These are phyloP conservation scores for Etheostoma spectabile DNA, from an alignment of 2,113 vertebrate genomes.

Conservation along the genomic window DNA sequence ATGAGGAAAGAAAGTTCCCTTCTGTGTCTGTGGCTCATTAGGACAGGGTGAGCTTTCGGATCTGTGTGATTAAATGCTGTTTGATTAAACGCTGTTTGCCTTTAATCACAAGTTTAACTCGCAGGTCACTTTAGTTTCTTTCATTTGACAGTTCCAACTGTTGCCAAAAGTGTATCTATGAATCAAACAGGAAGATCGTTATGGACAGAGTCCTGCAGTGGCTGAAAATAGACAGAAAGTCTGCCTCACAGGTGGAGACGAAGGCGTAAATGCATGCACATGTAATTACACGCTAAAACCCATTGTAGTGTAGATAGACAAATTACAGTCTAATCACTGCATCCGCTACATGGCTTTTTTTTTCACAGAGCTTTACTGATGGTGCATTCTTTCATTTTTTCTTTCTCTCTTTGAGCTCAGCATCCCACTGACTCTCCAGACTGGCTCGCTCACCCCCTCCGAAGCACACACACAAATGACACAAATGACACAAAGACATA, in stretches of 20 bases:
- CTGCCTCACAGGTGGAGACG: not conserved
- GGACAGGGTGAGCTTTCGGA: not conserved
- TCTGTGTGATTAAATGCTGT: not conserved
- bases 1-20: not conserved
- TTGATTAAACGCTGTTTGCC: not conserved
- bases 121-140: not conserved
- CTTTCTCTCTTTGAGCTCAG: constrained; percentile 35
- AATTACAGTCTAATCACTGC: constrained; percentile 28
- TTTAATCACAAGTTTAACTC: not conserved
- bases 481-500: not conserved
- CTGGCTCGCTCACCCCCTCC: constrained; percentile 7
- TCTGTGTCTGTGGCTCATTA: constrained; percentile 4
- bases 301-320: constrained; percentile 13
- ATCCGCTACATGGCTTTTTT: constrained; percentile 33
- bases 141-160: not conserved
- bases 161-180: not conserved
- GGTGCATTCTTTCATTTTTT: constrained; percentile 31
- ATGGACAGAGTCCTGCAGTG: constrained; percentile 16
- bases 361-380: constrained; percentile 35
- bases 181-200: not conserved
- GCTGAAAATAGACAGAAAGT: constrained; percentile 20
- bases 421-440: constrained; percentile 49
- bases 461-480: not conserved
- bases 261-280: constrained; percentile 23
- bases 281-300: constrained; percentile 14